phyloP scores from a whole-genome alignment of 2,888 invertebrate genomes.

The Auanema freiburgensis region DNA sequence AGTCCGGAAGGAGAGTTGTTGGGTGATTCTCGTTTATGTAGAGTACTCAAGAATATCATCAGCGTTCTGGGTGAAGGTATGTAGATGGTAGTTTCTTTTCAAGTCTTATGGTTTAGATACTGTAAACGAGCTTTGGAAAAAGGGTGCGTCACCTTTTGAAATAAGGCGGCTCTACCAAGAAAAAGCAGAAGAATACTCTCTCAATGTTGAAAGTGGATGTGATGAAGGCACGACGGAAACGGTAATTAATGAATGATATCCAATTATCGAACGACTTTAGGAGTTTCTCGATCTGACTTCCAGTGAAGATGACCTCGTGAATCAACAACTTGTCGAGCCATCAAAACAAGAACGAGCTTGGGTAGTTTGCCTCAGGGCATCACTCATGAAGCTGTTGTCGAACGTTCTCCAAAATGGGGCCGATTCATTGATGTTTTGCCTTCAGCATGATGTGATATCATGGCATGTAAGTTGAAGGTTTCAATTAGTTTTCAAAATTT shows the following conservation, averaged over 20 bases:
- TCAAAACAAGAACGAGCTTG: constrained; percentile 12
- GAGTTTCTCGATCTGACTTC: constrained; percentile 7
- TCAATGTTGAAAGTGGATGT: background rate
- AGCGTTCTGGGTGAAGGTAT: constrained; percentile 17
- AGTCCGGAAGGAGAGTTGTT: constrained; percentile 23
- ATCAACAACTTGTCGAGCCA: background rate
- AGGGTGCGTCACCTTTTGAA: constrained; percentile 11
- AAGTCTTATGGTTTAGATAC: constrained; percentile 15
- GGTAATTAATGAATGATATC: background rate
- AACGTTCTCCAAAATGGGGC: constrained; percentile 28
- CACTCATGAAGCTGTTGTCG: constrained; percentile 19
- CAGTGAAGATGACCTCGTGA: background rate
- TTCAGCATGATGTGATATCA: constrained; percentile 28
- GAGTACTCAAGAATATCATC: constrained; percentile 17
- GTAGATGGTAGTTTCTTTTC: background rate
- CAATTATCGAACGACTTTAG: constrained; percentile 4
- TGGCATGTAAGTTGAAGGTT: constrained; percentile 26
- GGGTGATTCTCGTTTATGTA: constrained; percentile 23
- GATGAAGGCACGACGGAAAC: background rate
- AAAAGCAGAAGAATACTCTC: background rate
- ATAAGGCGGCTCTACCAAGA: background rate
- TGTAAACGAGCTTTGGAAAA: constrained; percentile 15
- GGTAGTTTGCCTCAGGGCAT: background rate
- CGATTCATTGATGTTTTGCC: constrained; percentile 25
- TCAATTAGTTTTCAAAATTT: too few relatives aligned